Evolutionary conservation across 2,888 invertebrate genomes (phyloP), one percentile per base, ranked within the genome.

Genomic region (Lordiphosa fenestrarum): DNA sequence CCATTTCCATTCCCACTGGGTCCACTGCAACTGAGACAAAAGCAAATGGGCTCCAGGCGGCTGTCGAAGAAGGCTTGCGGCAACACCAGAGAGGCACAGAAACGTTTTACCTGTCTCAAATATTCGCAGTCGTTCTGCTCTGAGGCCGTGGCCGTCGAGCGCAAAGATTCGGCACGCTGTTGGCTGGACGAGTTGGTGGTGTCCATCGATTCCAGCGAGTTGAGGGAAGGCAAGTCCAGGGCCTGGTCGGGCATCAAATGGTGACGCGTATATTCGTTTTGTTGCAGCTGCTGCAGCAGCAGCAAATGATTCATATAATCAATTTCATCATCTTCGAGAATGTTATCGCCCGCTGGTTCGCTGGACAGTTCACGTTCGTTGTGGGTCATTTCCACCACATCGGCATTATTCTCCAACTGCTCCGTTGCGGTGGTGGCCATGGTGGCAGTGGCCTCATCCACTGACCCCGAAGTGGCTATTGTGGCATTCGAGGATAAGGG

Each of bases 121-220:
- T 90, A 90, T 67, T 89, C 89, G 67, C 90, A 90, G 71, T 89
- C 89, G 63, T 88, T 88, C 40, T 85, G 86, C 50, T 89, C 88
- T 52, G 86, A 64, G 37, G 73, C 71, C 10, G 86, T 69, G 33
- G 75, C 76, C 4, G 84, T 74, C n/a, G 88, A 75, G 19, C 87
- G 86, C 57, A 88, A 69, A 7, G 87, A 86, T 62, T 88, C 86
- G 19, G 84, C 86, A 35, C 88, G 84, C 0, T 73, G 48, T 36
- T 71, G 84, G 19, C 73, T 72, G 15, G 70, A 72, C 9, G 84
- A 80, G 21, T 85, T 80, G 1, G 76, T 66, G 2, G 19, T 47
- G 19, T 47, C 47, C 15, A 74, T 69, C 21, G 71, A 78, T 30
- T 84, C 84, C 23, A 82, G 33, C 0, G 84, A 66, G 63, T 67